Evolutionary conservation across 2,113 vertebrate species (phyloP), one percentile per base, ranked within the genome.

Genomic region (Bambusicola thoracicus): DNA sequence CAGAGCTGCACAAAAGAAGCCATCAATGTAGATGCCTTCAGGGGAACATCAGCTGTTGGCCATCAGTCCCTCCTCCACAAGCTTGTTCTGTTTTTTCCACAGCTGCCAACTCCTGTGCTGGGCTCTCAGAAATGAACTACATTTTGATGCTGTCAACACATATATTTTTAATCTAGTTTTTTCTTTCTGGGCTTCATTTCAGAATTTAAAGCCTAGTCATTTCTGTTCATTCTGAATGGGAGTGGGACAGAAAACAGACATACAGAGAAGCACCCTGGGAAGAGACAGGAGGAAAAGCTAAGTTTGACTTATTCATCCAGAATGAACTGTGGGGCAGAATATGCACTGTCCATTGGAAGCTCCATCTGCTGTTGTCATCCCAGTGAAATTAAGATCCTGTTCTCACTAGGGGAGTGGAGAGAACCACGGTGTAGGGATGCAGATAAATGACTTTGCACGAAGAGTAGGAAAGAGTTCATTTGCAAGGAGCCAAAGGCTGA

Each of bases 21-120:
- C 55, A 85, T 78, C 93, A 16, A 4, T 2, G 19, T 7, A 25
- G 81, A 91, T 94, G 87, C 85, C 93, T 95, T 66, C 65, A 93
- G 89, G 93, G 56, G 58, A 94, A 96, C 87, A 96, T 92, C 92
- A 96, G 95, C 94, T 95, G 92, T 85, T 90, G 32, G 18, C 61
- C 82, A 84, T 43, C 92, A 46, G 49, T 63, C 70, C 38, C 51
- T 74, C 75, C 66, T 79, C 11, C 51, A 62, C 29, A n/a, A 2
- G 68, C 87, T 79, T 70, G 70, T 58, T 76, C 68, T 38, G 70
- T 78, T 83, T 65, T 83, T 62, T 36, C 36, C 66, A 44, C 93
- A 94, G 94, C 92, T 91, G 68, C 87, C 63, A 83, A 2, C 67
- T 81, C 88, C 85, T 78, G 59, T 0, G 49, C 68, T 36, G 30